These are phyloP conservation scores for Apus apus DNA, from an alignment of 2,113 vertebrate genomes.

Conservation along the genomic window DNA sequence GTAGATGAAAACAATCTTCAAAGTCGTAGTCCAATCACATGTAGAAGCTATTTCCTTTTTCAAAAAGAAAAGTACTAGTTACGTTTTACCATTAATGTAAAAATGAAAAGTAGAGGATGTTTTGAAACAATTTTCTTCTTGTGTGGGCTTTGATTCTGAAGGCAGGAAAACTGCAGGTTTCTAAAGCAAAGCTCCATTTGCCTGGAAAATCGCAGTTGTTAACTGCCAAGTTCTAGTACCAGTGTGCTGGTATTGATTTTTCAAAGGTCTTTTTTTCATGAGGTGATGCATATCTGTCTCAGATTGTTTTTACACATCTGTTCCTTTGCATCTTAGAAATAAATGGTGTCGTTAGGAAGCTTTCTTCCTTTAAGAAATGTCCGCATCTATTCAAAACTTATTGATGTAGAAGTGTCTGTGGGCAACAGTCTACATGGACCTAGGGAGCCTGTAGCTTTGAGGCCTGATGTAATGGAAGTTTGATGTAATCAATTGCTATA, in stretches of 20 bases:
- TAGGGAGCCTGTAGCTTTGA: not conserved
- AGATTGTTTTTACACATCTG: not conserved
- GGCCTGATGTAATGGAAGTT: not conserved
- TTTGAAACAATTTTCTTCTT: not conserved
- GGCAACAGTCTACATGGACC: not conserved
- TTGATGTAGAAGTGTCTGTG: not conserved
- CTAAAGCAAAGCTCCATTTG: not conserved
- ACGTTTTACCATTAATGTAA: not conserved
- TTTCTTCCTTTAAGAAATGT: not conserved
- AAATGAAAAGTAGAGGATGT: not conserved
- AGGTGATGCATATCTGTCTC: not conserved
- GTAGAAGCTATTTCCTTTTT: not conserved
- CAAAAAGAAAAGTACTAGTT: not conserved
- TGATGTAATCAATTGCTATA: not conserved
- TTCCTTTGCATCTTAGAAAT: not conserved
- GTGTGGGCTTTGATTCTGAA: not conserved
- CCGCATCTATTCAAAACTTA: not conserved
- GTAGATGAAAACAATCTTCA: not conserved
- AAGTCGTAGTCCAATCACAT: not conserved
- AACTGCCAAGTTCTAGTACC: not conserved
- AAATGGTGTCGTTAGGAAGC: not conserved
- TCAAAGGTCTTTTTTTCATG: not conserved
- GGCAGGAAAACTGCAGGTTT: not conserved
- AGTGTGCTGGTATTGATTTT: not conserved
- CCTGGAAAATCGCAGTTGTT: not conserved